phyloP scores from a whole-genome alignment of 37 sponge, comb jelly and placozoan species.

The Haliclona indistincta region DNA sequence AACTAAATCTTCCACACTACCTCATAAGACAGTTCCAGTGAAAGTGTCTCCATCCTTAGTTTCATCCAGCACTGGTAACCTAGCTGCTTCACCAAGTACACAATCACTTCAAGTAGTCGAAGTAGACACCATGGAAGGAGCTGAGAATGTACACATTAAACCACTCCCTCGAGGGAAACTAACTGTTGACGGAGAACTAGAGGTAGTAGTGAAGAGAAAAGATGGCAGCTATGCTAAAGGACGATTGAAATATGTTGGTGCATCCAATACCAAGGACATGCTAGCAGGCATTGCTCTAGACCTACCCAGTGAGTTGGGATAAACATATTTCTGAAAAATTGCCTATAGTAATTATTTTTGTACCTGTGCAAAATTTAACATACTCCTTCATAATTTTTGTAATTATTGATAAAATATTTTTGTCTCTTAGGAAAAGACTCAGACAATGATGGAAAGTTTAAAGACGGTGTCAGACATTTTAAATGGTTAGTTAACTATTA shows the following conservation, averaged over 20 bases:
- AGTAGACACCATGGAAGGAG: no score
- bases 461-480: conserved; percentile 52
- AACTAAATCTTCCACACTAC: no score
- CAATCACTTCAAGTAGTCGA: no score
- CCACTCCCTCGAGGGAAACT: no score
- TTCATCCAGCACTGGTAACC: no score
- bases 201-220: conserved; percentile 42
- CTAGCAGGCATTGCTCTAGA: conserved; percentile 40
- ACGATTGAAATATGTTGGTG: conserved; percentile 27
- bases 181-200: no score
- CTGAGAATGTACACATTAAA: no score
- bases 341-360: neutral
- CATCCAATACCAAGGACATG: conserved; percentile 26
- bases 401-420: neutral
- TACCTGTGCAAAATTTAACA: neutral
- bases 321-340: no score
- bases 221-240: conserved; percentile 32
- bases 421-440: neutral
- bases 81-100: no score
- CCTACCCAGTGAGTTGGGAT: conserved; percentile 18
- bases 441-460: conserved; percentile 37
- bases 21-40: no score
- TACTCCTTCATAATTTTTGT: neutral
- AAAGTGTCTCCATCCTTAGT: no score
- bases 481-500: conserved; percentile 25